phyloP scores from a whole-genome alignment of 2,888 invertebrate genomes.

The Microplitis manilae region DNA sequence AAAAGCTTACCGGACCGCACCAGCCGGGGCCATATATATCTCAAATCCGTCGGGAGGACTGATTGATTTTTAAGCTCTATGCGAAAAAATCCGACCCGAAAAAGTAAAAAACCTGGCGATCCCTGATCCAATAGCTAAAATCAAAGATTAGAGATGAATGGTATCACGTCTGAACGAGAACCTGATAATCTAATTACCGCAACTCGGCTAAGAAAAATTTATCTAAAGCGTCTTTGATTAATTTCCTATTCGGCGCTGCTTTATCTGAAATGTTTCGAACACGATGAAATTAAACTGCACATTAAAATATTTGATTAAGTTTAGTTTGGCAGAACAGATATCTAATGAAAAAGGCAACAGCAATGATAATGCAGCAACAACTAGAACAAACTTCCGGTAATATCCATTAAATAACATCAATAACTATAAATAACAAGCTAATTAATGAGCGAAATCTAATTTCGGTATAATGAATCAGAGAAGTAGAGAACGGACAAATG shows the following conservation, averaged over 20 bases:
- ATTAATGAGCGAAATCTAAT: neutral
- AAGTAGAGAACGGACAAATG: constrained; percentile 19
- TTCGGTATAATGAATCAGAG: constrained; percentile 33
- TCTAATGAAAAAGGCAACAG: no score
- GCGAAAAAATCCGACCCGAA: neutral
- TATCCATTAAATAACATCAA: neutral
- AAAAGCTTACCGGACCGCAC: constrained; percentile 40
- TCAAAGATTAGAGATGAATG: constrained; percentile 5
- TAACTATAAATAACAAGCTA: neutral
- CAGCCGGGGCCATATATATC: constrained; percentile 23
- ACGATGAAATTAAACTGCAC: no score
- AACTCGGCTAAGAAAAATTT: neutral
- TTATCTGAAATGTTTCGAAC: no score
- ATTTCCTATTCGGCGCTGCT: neutral
- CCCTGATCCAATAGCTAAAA: constrained; percentile 1
- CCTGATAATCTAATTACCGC: neutral
- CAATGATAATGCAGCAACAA: neutral
- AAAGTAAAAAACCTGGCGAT: constrained; percentile 21
- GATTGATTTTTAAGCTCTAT: constrained; percentile 35
- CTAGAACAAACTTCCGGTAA: neutral
- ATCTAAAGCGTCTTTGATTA: neutral
- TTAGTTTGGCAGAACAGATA: no score
- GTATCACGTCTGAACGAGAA: constrained; percentile 15
- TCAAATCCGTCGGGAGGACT: constrained; percentile 29
- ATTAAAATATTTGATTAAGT: no score